Conservation (phyloP, 2,888 invertebrate species). For the Lithophane semibrunnea region DNA sequence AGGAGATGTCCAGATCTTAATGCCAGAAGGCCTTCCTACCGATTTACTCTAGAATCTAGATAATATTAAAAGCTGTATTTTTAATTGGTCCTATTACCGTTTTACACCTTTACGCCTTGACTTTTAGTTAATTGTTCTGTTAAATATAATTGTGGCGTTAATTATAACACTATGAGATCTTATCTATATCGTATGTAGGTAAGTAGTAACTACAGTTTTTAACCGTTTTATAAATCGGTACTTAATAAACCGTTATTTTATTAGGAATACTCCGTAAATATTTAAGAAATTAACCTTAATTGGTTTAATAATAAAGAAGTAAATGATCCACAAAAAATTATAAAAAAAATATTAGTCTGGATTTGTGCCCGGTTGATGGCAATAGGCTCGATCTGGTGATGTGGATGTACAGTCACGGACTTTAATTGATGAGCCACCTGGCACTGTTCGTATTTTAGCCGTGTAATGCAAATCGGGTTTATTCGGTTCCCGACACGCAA, state of each 20-base stretch:
- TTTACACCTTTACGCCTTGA: slow-evolving; percentile 21
- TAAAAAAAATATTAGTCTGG: too few relatives aligned
- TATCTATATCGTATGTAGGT: not conserved
- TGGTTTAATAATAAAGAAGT: not conserved
- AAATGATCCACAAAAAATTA: too few relatives aligned
- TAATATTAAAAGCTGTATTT: slow-evolving; percentile 11
- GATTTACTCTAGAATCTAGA: slow-evolving; percentile 9
- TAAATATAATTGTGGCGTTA: slow-evolving; percentile 15
- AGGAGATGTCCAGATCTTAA: not conserved
- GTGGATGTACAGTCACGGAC: too few relatives aligned
- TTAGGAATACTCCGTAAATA: too few relatives aligned
- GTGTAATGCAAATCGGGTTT: too few relatives aligned
- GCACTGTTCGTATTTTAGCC: too few relatives aligned
- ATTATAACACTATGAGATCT: slow-evolving; percentile 20
- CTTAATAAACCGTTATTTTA: not conserved
- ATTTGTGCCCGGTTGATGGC: too few relatives aligned
- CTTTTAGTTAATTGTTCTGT: slow-evolving; percentile 37
- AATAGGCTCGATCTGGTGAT: too few relatives aligned
- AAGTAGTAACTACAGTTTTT: not conserved
- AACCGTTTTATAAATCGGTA: not conserved
- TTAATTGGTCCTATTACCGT: slow-evolving; percentile 19
- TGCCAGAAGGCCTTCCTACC: not conserved
- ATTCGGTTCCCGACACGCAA: too few relatives aligned
- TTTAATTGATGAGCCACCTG: too few relatives aligned
- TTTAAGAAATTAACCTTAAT: not conserved